These are phyloP conservation scores for Acanthococcus lagerstroemiae DNA, from an alignment of 2,888 invertebrate genomes.

Conservation along the genomic window DNA sequence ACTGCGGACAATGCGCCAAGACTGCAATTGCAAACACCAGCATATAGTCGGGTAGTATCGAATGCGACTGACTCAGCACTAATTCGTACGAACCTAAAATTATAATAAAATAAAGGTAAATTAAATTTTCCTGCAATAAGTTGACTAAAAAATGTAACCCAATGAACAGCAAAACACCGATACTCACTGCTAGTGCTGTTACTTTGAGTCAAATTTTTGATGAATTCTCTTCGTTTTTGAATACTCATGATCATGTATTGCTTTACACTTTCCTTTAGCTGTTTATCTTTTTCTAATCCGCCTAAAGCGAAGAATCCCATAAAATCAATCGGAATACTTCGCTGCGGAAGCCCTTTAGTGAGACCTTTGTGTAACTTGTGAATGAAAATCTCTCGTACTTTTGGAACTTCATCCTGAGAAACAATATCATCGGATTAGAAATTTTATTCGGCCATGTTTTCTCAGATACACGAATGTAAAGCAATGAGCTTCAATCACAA, in stretches of 20 bases:
- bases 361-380: constrained; percentile 86
- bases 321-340: constrained; percentile 88
- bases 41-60: constrained; percentile 90
- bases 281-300: constrained; percentile 77
- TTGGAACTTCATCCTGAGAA: constrained; percentile 50
- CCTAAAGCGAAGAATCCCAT: constrained; percentile 90
- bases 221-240: constrained; percentile 76
- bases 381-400: constrained; percentile 82
- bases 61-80: constrained; percentile 17
- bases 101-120: background rate
- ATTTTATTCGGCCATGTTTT: too few species aligned
- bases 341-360: constrained; percentile 70
- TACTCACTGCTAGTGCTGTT: constrained; percentile 23
- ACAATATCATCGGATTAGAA: too few species aligned
- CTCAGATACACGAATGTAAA: too few species aligned
- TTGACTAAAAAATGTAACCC: background rate
- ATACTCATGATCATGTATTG: constrained; percentile 84
- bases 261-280: constrained; percentile 56
- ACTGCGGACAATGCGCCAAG: constrained; percentile 83
- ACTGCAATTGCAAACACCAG: constrained; percentile 93
- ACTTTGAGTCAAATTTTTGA: constrained; percentile 68
- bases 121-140: background rate
- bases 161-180: too few species aligned
- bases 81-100: constrained; percentile 15
- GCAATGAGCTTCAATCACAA: too few species aligned